Evolutionary conservation across 2,113 vertebrate species (phyloP).

Genomic region (Nyctereutes procyonoides): DNA sequence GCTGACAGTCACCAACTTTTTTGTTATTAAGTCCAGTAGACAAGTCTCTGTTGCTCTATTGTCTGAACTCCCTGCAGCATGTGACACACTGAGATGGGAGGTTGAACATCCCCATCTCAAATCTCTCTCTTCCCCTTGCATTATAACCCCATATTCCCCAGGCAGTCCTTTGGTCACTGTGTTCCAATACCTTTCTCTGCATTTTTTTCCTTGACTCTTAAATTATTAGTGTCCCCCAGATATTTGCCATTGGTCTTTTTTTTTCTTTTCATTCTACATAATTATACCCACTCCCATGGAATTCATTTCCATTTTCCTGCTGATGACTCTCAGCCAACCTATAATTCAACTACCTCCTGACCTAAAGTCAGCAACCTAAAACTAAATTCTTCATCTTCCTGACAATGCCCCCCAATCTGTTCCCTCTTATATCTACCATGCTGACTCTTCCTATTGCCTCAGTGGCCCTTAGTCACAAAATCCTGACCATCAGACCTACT

Average conservation of each 20-base stretch:
- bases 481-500: not conserved
- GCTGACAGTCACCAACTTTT: not conserved
- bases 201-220: not conserved
- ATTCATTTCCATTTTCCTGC: not conserved
- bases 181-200: not conserved
- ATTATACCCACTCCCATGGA: not conserved
- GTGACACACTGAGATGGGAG: not conserved
- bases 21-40: not conserved
- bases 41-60: not conserved
- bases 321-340: not conserved
- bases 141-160: accelerated
- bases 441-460: not conserved
- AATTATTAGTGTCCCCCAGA: not conserved
- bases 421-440: not conserved
- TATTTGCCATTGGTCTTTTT: not conserved
- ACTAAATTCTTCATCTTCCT: not conserved
- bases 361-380: not conserved
- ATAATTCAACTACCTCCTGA: not conserved
- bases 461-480: not conserved
- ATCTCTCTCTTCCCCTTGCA: not conserved
- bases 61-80: not conserved
- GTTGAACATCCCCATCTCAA: not conserved
- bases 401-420: not conserved
- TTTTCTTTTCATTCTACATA: not conserved
- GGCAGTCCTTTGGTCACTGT: not conserved